Percentiles rank a stretch among this genome's conserved stretches.
These are phyloP conservation scores for Oryzias curvinotus DNA, from an alignment of 2,113 vertebrate species.

Conservation along the genomic window DNA sequence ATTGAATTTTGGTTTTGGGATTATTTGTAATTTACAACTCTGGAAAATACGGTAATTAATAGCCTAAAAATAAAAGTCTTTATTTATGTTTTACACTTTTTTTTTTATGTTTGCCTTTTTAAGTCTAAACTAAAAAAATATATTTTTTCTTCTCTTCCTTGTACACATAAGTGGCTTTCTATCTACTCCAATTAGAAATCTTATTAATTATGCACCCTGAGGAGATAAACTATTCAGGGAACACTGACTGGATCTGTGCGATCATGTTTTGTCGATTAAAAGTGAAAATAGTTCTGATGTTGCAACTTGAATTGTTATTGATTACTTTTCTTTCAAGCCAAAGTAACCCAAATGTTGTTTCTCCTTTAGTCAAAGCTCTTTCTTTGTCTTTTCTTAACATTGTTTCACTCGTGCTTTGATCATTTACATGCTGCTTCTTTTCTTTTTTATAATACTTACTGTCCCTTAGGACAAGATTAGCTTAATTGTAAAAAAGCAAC, in stretches of 20 bases:
- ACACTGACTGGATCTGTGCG: slow-evolving; percentile 30
- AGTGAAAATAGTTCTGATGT: slow-evolving; percentile 50
- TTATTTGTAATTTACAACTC: no score
- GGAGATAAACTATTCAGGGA: slow-evolving; percentile 30
- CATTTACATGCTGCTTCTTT: neutral
- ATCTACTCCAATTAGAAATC: slow-evolving; percentile 45
- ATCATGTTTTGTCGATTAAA: slow-evolving; percentile 50
- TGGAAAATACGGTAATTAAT: neutral
- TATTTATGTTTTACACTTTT: neutral
- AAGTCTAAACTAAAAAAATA: slow-evolving; percentile 23
- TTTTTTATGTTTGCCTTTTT: slow-evolving; percentile 1
- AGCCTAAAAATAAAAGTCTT: neutral
- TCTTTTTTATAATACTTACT: slow-evolving; percentile 21
- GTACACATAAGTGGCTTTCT: slow-evolving; percentile 21
- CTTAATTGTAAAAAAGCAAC: no score
- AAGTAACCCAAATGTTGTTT: slow-evolving; percentile 31
- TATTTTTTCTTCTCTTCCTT: slow-evolving; percentile 33
- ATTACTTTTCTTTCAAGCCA: slow-evolving; percentile 40
- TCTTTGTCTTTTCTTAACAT: slow-evolving; percentile 3
- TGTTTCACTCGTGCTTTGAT: no score
- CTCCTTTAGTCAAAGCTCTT: slow-evolving; percentile 22
- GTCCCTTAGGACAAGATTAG: no score
- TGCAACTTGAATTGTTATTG: slow-evolving; percentile 48
- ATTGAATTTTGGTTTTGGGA: no score
- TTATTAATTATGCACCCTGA: slow-evolving; percentile 47